Base-by-base conservation (phyloP, 2,113 vertebrate genomes). In the Corythaeola cristata region DNA sequence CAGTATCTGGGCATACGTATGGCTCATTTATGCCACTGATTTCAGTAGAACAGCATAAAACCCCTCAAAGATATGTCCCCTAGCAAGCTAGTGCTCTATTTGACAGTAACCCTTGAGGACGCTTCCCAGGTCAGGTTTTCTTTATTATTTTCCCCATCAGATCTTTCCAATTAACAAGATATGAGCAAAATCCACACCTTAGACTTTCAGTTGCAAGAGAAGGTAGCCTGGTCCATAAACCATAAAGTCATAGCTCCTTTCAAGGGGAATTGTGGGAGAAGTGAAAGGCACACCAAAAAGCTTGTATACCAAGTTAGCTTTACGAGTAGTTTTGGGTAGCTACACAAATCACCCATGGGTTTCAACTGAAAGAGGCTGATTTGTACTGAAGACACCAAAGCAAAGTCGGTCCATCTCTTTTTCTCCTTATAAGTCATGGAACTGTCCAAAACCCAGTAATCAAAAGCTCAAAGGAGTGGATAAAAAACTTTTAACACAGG, bases 1-100 rank as follows among this genome's bases (percentile, higher is more conserved):
- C 14, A 26, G 41, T 19, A n/a, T 9, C 44, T 6, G 24, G 33
- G 41, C n/a, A 45, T 1, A 62, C 1, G 1, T 4, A 28, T 2
- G 17, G 68, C 44, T 83, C 80, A 44, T 45, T 49, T 27, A 5
- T 7, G 45, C 9, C 49, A 33, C 50, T 55, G n/a, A 24, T 24
- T 81, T 72, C 77, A 95, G 63, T 0, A 72, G 44, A 55, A 74
- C 24, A 74, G 30, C 35, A 44, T 16, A 55, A 74, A 90, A 26
- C 3, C 21, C 22, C 55, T 27, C 59, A 20, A 20, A 82, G 59
- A 60, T 26, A 47, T 56, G 47, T 23, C 4, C 22, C 20, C 11
- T 12, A 53, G 28, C 52, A 83, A 55, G 28, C 20, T 67, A 58
- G 19, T 17, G 11, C 50, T 66, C 74, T 63, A 4, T 49, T 33